Evolutionary conservation across 1,140 invertebrate species (phyloP).

Genomic region (Drosophila hydei): DNA sequence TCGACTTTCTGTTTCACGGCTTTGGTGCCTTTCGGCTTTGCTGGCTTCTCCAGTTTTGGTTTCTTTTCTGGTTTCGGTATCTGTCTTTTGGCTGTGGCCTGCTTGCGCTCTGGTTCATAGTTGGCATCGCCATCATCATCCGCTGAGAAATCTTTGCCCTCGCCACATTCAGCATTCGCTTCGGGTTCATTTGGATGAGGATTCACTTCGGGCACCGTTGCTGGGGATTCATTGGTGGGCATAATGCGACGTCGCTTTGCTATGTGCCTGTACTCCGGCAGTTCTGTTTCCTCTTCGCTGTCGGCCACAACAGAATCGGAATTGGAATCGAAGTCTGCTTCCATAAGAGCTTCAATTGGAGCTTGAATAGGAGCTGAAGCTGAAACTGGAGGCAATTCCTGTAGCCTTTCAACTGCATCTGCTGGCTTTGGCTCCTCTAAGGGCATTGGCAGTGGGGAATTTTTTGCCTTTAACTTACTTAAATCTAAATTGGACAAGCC

Average conservation of each 20-base stretch:
- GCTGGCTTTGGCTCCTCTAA: constrained; percentile 1
- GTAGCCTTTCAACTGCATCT: background rate
- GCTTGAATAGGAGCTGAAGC: background rate
- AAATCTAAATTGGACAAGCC: constrained; percentile 69
- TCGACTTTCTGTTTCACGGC: background rate
- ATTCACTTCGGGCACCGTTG: background rate
- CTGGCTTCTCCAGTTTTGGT: constrained; percentile 43
- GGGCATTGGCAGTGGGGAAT: background rate
- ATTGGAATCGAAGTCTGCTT: constrained; percentile 41
- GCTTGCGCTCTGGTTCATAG: constrained; percentile 53
- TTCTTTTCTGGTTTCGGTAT: constrained; percentile 50
- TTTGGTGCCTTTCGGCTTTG: constrained; percentile 10
- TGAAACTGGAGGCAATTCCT: background rate
- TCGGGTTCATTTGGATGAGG: background rate
- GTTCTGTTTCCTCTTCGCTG: constrained; percentile 71
- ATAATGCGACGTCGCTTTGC: constrained; percentile 66
- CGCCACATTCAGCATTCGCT: background rate
- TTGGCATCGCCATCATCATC: constrained; percentile 61
- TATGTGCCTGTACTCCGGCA: constrained; percentile 64
- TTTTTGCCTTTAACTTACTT: constrained; percentile 50
- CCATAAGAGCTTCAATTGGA: background rate
- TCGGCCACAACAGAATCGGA: constrained; percentile 79
- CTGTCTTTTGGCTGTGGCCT: constrained; percentile 52
- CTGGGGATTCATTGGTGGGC: constrained; percentile 15
- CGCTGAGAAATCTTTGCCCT: constrained; percentile 58